phyloP scores from a whole-genome alignment of 2,888 invertebrate genomes.

The Pemphredon lugubris region DNA sequence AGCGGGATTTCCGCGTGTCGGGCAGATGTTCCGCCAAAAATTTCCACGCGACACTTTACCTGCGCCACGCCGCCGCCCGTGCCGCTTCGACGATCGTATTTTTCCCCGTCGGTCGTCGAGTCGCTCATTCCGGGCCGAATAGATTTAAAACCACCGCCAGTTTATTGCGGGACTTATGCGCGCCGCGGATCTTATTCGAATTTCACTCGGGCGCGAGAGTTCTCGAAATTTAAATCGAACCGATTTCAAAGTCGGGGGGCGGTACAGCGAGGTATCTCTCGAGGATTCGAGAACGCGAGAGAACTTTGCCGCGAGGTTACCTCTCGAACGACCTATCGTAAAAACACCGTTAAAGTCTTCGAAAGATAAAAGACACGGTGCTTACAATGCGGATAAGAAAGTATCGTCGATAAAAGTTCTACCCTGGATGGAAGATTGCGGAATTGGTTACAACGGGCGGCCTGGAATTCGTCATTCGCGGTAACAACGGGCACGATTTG shows the following conservation, averaged over 20 bases:
- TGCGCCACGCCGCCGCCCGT: no score
- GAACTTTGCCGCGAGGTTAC: not conserved
- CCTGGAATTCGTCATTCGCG: no score
- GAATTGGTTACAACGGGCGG: not conserved
- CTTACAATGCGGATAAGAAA: not conserved
- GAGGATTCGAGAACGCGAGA: not conserved
- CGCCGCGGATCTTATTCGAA: no score
- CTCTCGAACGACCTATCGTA: not conserved
- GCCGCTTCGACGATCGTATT: no score
- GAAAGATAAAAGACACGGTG: not conserved
- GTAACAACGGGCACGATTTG: no score
- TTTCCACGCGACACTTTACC: not conserved
- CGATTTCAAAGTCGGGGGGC: not conserved
- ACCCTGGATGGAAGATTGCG: no score
- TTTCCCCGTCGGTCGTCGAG: no score
- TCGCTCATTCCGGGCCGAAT: no score
- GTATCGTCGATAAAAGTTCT: not conserved
- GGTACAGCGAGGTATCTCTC: not conserved
- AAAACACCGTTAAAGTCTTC: not conserved
- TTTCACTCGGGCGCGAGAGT: no score
- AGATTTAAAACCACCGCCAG: no score
- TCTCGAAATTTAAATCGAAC: no score
- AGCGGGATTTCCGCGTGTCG: conserved; percentile 33
- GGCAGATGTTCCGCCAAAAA: conserved; percentile 40
- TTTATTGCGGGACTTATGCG: no score